phyloP scores from a whole-genome alignment of 2,797 vertebrate genomes.

The Esox masquinongy region DNA sequence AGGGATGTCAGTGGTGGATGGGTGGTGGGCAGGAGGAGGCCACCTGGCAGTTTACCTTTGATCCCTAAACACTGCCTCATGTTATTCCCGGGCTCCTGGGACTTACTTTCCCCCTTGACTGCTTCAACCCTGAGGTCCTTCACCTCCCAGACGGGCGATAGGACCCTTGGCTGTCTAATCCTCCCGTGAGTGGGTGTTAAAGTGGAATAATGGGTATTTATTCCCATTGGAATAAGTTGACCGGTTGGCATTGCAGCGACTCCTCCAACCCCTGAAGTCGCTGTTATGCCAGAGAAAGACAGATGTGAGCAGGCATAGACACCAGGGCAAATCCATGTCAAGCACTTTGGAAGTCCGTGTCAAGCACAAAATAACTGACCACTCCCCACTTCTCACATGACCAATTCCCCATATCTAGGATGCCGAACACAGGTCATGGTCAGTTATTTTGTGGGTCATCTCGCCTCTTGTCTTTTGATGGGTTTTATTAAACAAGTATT shows the following conservation, averaged over 20 bases:
- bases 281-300: neutral
- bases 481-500: too few species aligned
- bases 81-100: constrained; percentile 27
- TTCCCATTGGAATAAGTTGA: constrained; percentile 38
- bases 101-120: constrained; percentile 21
- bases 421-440: neutral
- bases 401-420: too few species aligned
- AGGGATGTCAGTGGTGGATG: neutral
- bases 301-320: neutral
- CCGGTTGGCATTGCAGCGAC: neutral
- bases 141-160: constrained; percentile 17
- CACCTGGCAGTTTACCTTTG: neutral
- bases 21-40: neutral
- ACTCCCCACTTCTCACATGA: neutral
- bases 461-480: neutral
- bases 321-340: neutral
- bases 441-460: neutral
- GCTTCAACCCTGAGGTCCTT: neutral
- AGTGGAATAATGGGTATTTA: constrained; percentile 36
- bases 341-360: neutral
- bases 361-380: neutral
- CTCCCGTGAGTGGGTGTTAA: constrained; percentile 29
- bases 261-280: neutral
- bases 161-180: constrained; percentile 29
- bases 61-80: constrained; percentile 4